Evolutionary conservation across 2,888 invertebrate species (phyloP), one percentile per base, ranked within the genome.

Genomic region (Fragum whitleyi): DNA sequence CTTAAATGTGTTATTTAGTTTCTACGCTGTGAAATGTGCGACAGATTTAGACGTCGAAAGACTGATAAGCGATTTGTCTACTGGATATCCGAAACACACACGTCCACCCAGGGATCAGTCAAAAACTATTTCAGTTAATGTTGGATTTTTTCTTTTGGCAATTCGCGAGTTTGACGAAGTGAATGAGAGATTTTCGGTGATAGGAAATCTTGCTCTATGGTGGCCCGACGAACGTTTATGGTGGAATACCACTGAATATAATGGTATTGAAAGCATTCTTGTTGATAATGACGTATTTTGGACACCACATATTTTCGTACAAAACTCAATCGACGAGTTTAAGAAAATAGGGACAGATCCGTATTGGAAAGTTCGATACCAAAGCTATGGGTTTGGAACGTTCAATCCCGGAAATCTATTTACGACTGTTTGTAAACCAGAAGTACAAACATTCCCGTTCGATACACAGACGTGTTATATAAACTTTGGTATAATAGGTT

Each of bases 211-310:
- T n/a, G n/a, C 28, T 11, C 19, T 61, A 9, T 14, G 19, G 2
- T 61, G 32, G 61, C 11, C 11, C 16, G 61, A 61, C n/a, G 61
- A 61, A 16, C 26, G 61, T 16, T n/a, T 61, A 19, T 19, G 16
- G n/a, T 61, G 61, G 61, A 32, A 32, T 14, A 11, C 16, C 1
- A 9, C 29, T 19, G n/a, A 61, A n/a, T 61, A 61, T 61, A n/a
- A n/a, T n/a, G 61, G 61, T 19, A n/a, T 32, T n/a, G 21, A 61
- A 3, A 29, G 7, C 2, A n/a, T 61, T 19, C 5, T 61, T 29
- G 32, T 61, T 1, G n/a, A 61, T 28, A 61, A 61, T n/a, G 32
- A 61, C 19, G 61, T 61, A 32, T 61, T 61, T n/a, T 61, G 61
- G 61, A 61, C 61, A 2, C 61, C 61, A 11, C 61, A 26, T 7